Conservation (phyloP, 2,888 invertebrate species). For the Anticlea derivata region DNA sequence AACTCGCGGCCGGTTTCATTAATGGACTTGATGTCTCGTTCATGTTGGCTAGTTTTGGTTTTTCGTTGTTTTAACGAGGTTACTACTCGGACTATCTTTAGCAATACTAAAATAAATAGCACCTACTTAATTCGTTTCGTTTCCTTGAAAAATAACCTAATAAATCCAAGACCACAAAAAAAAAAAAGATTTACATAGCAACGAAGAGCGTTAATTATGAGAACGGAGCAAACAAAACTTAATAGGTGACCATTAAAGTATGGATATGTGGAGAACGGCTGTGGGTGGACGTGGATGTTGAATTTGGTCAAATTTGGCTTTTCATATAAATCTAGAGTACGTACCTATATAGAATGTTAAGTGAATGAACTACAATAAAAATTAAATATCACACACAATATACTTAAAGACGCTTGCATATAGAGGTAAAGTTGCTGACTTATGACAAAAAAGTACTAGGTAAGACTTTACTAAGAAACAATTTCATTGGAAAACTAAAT, state of each 20-base stretch:
- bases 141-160: too few species aligned
- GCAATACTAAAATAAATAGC: too few species aligned
- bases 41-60: background rate
- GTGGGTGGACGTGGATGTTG: constrained; percentile 43
- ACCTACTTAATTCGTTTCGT: too few species aligned
- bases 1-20: constrained; percentile 28
- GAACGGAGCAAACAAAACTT: background rate
- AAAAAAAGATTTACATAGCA: too few species aligned
- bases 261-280: constrained; percentile 1
- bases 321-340: constrained; percentile 5
- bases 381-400: constrained; percentile 1
- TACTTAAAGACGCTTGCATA: background rate
- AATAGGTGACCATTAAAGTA: background rate
- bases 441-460: background rate
- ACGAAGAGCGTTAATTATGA: background rate
- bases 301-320: constrained; percentile 53
- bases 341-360: background rate
- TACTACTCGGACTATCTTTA: too few species aligned
- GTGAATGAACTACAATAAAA: constrained; percentile 15
- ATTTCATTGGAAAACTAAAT: too few species aligned
- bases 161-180: too few species aligned
- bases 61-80: background rate
- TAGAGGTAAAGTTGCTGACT: background rate
- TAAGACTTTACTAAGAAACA: too few species aligned
- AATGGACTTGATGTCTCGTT: background rate